Conservation (phyloP, 2,888 invertebrate species). For the Cephonodes hylas region DNA sequence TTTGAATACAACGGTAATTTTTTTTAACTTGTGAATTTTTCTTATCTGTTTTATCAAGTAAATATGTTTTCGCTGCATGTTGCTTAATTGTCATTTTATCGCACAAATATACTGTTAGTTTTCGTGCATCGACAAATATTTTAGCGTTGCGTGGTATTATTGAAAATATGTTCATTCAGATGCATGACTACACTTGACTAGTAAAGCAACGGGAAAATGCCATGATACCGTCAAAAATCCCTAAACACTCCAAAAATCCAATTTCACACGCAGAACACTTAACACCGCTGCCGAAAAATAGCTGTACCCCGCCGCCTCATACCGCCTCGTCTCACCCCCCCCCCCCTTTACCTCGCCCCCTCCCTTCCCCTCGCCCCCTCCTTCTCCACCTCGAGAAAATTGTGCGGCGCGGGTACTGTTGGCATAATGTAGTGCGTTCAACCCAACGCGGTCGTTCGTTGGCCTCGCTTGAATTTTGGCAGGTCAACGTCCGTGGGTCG, state of each 20-base stretch:
- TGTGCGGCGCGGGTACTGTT: conserved; percentile 20
- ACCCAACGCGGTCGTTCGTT: conserved; percentile 60
- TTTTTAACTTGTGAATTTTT: neutral
- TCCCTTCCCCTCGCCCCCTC: neutral
- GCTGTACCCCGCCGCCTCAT: conserved; percentile 6
- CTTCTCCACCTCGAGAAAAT: conserved; percentile 18
- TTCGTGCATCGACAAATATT: neutral
- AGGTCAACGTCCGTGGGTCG: conserved; percentile 58
- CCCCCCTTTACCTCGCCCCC: neutral
- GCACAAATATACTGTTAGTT: no score
- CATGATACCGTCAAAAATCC: neutral
- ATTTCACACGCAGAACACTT: neutral
- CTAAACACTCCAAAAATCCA: neutral
- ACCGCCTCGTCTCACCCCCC: neutral
- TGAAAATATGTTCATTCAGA: no score
- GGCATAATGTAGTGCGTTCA: conserved; percentile 37
- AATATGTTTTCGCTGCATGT: neutral
- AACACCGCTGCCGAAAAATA: conserved; percentile 10
- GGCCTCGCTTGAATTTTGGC: conserved; percentile 61
- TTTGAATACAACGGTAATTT: neutral
- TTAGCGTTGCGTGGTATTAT: no score
- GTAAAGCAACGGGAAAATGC: neutral
- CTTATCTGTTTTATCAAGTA: neutral
- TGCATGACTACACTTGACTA: no score
- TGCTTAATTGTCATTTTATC: neutral